phyloP scores from a whole-genome alignment of 2,797 vertebrate species.

The Hippocampus kuda region DNA sequence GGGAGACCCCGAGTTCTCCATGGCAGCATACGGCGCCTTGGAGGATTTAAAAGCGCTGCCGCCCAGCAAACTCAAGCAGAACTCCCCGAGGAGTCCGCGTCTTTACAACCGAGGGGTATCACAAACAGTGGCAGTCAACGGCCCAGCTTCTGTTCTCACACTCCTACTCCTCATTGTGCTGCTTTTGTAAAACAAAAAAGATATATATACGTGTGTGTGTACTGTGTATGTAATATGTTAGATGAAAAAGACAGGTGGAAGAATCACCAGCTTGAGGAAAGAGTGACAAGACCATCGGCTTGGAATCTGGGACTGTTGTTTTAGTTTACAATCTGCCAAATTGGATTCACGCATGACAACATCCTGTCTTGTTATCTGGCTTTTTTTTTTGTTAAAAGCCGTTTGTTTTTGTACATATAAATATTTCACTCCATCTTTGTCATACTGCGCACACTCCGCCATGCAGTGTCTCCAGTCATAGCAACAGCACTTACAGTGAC shows the following conservation, averaged over 20 bases:
- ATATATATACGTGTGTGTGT: neutral
- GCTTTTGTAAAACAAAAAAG: conserved; percentile 47
- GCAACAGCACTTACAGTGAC: conserved; percentile 41
- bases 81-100: conserved; percentile 61
- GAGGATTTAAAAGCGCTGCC: conserved; percentile 75
- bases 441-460: neutral
- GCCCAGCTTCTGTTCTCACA: conserved; percentile 37
- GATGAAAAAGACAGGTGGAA: conserved; percentile 42
- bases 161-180: conserved; percentile 57
- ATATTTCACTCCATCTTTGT: conserved; percentile 20
- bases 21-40: conserved; percentile 72
- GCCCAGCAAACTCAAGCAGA: conserved; percentile 72
- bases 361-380: neutral
- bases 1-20: conserved; percentile 73
- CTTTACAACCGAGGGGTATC: conserved; percentile 36
- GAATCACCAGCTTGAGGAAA: conserved; percentile 58
- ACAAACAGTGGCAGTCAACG: conserved; percentile 14
- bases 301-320: conserved; percentile 6
- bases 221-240: no score
- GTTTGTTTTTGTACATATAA: conserved; percentile 49
- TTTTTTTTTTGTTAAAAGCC: neutral
- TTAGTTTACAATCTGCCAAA: conserved; percentile 6
- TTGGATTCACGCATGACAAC: conserved; percentile 9
- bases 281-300: conserved; percentile 37
- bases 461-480: neutral